Evolutionary conservation across 2,113 vertebrate species (phyloP), one percentile per base, ranked within the genome.

Genomic region (Dolichallabes microphthalmus): DNA sequence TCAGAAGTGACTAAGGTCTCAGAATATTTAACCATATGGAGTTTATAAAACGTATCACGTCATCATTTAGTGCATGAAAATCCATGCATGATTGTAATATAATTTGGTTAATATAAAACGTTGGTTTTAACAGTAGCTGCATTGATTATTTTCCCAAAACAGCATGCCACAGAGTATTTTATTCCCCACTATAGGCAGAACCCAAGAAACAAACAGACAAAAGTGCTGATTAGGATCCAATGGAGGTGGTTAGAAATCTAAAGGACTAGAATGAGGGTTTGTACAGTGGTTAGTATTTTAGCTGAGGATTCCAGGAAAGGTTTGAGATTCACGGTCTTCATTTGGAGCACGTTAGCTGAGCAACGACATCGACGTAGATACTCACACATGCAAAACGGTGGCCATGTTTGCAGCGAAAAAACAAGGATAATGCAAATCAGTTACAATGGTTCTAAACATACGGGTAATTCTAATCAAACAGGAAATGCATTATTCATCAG

Each of bases 361-460:
- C 45, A 89, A 7, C 61, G 82, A 87, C 88, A 68, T 50, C 25
- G 50, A 73, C 7, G 87, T 80, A 4, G 89, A 91, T 95, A 98
- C 97, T 99, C 94, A 99, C 97, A 95, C 96, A 92, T 89, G 93
- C 92, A 92, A 94, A 93, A 93, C 89, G 93, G 92, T 95, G 93
- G 96, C 96, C 96, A 92, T 91, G 93, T 93, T 94, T 94, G 95
- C 95, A 96, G 95, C 95, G 93, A 94, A 95, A 35, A 45, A 94
- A 94, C 93, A 96, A 96, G 97, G 80, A 96, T 88, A 95, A 95
- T 89, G 97, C 93, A 98, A 96, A 97, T 96, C 95, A 98, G 96
- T 98, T 96, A 97, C 91, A 96, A 94, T 93, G 95, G 11, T 25
- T 35, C 25, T 13, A 60, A 58, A 58, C 10, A 35, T 25, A 76